Base-by-base conservation (phyloP, 37 sponge, comb jelly and placozoan species). In the Hormiphora californensis region DNA sequence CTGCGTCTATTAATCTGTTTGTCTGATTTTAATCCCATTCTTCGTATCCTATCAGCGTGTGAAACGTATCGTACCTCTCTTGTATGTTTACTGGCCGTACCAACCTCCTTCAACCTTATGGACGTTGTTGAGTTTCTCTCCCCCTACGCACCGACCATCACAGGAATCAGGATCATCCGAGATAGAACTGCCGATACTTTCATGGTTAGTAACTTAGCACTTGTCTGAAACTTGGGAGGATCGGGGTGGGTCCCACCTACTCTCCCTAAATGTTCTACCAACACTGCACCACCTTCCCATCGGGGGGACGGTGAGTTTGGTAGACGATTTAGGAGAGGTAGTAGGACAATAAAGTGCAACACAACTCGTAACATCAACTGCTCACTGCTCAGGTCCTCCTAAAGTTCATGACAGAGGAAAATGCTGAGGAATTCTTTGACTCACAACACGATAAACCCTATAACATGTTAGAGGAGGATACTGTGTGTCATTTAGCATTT, bases 141-240 rank as follows among this genome's bases (percentile, higher is more conserved):
- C 30, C 22, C 40, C 15, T 62, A 54, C 63, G 94, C 92, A 1
- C 34, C 63, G 2, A 89, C 53, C 54, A 87, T 95, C 31, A 86
- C 41, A 31, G 69, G 88, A 0, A 55, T 96, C 0, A 86, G 91
- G 33, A 91, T 96, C 0, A 88, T 97, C 33, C 89, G 98, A 69
- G 95, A 97, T 65, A 53, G 88, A 9, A 86, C 94, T n/a, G 93
- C 95, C 40, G 92, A 94, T 36, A 91, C 92, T 43, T 97, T 95
- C 86, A 93, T 97, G 92, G 90, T 92, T 19, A 40, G 15, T 67
- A 19, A 5, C 35, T 8, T 59, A 21, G 7, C n/a, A 23, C 25
- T 8, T 59, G 11, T 59, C n/a, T 59, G 25, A 23, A 59, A 23
- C 8, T 11, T 59, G n/a, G n/a, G n/a, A n/a, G n/a, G n/a, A n/a